Percentiles rank a stretch among this genome's conserved stretches.
phyloP scores from a whole-genome alignment of 2,888 invertebrate species.

The Linnaemya vulpina region DNA sequence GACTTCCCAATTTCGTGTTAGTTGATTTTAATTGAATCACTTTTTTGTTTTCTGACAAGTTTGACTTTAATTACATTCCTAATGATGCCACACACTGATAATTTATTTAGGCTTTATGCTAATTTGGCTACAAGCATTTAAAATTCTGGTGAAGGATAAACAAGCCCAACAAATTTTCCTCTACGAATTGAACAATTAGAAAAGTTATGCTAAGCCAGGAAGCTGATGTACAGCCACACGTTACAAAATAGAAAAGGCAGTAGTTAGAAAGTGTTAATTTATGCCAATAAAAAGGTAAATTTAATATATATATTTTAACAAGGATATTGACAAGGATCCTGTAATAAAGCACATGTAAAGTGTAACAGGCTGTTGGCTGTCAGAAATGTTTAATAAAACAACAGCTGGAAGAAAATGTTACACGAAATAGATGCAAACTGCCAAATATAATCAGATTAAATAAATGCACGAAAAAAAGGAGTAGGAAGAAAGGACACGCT shows the following conservation, averaged over 20 bases:
- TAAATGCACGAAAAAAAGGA: neutral
- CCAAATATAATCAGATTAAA: conserved; percentile 37
- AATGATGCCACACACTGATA: neutral
- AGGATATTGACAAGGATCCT: conserved; percentile 36
- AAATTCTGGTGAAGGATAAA: neutral
- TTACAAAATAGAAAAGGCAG: neutral
- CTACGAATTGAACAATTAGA: conserved; percentile 9
- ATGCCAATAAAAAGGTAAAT: conserved; percentile 43
- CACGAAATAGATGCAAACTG: conserved; percentile 10
- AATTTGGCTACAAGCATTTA: conserved; percentile 10
- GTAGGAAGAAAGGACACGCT: neutral
- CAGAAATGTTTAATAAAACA: conserved; percentile 1
- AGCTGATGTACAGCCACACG: neutral
- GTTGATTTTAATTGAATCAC: neutral
- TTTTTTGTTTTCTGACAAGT: neutral
- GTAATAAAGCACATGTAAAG: neutral
- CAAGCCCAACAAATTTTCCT: neutral
- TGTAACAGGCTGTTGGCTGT: neutral
- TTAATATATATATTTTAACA: conserved; percentile 31
- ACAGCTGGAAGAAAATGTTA: conserved; percentile 11
- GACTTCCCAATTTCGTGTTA: neutral
- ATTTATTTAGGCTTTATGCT: neutral
- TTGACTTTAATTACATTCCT: neutral
- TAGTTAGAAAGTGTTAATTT: conserved; percentile 19
- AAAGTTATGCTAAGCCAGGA: neutral